These are phyloP conservation scores for Ernsta delagoae DNA, from an alignment of 2,888 invertebrate genomes.

Conservation along the genomic window DNA sequence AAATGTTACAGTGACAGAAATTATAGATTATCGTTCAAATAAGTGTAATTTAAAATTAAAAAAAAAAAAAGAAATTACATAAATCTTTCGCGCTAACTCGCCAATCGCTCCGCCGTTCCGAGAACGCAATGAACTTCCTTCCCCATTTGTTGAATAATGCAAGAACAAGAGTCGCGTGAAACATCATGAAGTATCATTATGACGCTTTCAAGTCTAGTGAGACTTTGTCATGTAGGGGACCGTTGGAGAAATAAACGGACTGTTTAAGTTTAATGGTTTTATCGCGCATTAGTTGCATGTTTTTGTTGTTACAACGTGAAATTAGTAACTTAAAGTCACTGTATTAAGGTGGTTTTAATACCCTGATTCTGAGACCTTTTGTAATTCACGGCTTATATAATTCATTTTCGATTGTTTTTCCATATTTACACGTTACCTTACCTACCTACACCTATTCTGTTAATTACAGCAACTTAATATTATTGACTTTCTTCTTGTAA, in stretches of 20 bases:
- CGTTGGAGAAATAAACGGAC: slow-evolving; percentile 39
- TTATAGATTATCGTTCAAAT: too few species aligned
- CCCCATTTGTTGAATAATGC: slow-evolving; percentile 36
- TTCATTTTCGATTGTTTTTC: too few species aligned
- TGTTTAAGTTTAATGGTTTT: slow-evolving; percentile 7
- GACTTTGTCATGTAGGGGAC: slow-evolving; percentile 35
- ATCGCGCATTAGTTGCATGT: not conserved
- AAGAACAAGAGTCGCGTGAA: slow-evolving; percentile 27
- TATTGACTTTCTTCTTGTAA: too few species aligned
- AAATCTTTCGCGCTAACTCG: too few species aligned
- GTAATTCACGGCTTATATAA: not conserved
- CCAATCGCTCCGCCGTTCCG: not conserved
- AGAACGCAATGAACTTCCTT: slow-evolving; percentile 25
- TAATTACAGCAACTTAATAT: too few species aligned
- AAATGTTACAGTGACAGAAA: too few species aligned
- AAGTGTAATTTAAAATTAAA: too few species aligned
- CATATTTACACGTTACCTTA: too few species aligned
- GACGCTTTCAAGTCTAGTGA: slow-evolving; percentile 30
- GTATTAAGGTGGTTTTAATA: too few species aligned
- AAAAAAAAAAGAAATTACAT: too few species aligned
- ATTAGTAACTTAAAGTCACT: not conserved
- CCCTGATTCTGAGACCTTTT: too few species aligned
- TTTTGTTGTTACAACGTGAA: not conserved
- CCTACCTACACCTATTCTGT: too few species aligned
- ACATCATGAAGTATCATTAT: slow-evolving; percentile 35